Evolutionary conservation across 2,113 vertebrate species (phyloP).

Genomic region (Entomyzon cyanotis): DNA sequence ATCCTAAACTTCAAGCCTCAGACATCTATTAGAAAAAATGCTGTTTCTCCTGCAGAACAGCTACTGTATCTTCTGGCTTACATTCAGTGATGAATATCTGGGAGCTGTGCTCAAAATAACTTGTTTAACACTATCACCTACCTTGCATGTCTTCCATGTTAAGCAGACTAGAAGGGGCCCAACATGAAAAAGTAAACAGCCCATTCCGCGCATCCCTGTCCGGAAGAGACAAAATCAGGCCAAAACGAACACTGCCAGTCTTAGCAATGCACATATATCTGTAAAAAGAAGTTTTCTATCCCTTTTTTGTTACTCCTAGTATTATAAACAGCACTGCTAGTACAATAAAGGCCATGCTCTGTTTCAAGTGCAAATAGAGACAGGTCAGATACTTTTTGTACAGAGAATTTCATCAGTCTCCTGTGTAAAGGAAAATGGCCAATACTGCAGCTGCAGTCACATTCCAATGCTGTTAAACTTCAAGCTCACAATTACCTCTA

Average conservation of each 20-base stretch:
- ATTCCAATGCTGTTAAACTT: neutral
- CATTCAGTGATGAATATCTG: neutral
- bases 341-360: neutral
- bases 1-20: neutral
- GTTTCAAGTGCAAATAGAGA: neutral
- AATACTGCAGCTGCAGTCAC: neutral
- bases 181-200: neutral
- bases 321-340: neutral
- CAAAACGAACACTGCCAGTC: neutral
- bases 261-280: neutral
- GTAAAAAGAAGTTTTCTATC: neutral
- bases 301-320: neutral
- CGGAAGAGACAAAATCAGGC: neutral
- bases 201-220: neutral
- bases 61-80: neutral
- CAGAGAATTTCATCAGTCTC: neutral
- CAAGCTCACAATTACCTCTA: neutral
- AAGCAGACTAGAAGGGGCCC: neutral
- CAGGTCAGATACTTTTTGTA: neutral
- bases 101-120: neutral
- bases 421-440: neutral
- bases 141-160: neutral
- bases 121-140: neutral
- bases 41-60: neutral
- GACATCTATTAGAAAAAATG: neutral